phyloP scores from a whole-genome alignment of 2,113 vertebrate genomes.

The Aramus guarauna region DNA sequence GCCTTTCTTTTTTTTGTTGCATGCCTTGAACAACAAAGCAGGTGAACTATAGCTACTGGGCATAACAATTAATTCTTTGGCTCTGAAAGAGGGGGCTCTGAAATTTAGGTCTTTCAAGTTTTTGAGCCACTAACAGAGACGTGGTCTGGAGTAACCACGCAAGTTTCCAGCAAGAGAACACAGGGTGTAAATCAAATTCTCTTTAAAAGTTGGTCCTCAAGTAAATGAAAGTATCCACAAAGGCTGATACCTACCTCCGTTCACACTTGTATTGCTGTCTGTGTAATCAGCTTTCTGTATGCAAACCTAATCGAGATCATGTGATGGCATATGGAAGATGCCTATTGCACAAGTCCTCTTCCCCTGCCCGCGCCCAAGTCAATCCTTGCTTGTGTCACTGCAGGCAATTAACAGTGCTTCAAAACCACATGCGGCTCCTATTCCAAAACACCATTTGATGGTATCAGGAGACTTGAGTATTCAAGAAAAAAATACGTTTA shows the following conservation, averaged over 20 bases:
- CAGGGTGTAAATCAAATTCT: not conserved
- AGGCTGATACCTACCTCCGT: not conserved
- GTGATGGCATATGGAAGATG: not conserved
- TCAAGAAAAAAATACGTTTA: not conserved
- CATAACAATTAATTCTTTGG: not conserved
- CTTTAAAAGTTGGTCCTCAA: not conserved
- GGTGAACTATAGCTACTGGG: not conserved
- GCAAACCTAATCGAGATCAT: fast-evolving
- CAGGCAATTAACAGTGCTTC: slow-evolving; percentile 18
- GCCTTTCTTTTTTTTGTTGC: not conserved
- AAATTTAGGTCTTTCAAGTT: not conserved
- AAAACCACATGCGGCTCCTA: not conserved
- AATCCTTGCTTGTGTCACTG: not conserved
- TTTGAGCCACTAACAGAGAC: not conserved
- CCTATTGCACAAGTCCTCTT: not conserved
- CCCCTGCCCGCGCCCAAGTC: not conserved
- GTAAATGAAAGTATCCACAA: not conserved
- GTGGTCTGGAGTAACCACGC: not conserved
- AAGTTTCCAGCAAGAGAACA: not conserved
- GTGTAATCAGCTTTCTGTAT: not conserved
- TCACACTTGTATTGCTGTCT: not conserved
- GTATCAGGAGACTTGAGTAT: not conserved
- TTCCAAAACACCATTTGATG: slow-evolving; percentile 18
- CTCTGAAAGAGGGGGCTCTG: not conserved
- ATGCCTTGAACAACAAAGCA: not conserved